Conservation (phyloP, 2,113 vertebrate genomes). For the Vulpes vulpes region DNA sequence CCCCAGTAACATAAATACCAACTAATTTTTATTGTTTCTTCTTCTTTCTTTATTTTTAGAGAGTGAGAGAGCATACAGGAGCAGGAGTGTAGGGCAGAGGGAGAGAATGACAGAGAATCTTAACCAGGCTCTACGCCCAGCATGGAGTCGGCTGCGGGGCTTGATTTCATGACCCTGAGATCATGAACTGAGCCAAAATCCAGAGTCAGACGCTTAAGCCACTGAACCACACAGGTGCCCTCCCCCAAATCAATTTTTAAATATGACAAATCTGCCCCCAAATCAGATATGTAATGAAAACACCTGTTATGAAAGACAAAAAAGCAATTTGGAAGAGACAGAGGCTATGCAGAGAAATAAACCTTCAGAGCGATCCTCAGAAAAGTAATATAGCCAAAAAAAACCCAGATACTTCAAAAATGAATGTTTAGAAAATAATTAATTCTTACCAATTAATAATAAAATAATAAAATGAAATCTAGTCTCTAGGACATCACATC, state of each 20-base stretch:
- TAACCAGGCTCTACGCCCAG: no score
- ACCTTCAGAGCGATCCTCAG: not conserved
- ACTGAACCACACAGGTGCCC: not conserved
- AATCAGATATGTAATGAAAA: not conserved
- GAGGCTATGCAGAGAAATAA: not conserved
- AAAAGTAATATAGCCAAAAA: not conserved
- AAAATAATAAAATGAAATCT: not conserved
- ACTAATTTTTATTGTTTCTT: not conserved
- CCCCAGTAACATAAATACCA: not conserved
- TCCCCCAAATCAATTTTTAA: not conserved
- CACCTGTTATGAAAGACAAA: not conserved
- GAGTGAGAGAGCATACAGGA: not conserved
- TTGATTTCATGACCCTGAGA: not conserved
- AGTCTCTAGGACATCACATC: not conserved
- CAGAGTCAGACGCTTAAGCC: not conserved
- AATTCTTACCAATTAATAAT: slow-evolving; percentile 26
- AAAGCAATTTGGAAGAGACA: not conserved
- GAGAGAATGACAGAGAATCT: not conserved
- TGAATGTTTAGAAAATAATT: not conserved
- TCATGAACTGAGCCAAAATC: not conserved
- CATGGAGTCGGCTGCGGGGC: no score
- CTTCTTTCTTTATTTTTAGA: not conserved
- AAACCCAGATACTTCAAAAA: not conserved
- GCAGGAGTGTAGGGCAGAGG: not conserved
- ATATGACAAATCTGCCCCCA: not conserved